Evolutionary conservation across 1,140 invertebrate species (phyloP).

Genomic region (Drosophila aff.): DNA sequence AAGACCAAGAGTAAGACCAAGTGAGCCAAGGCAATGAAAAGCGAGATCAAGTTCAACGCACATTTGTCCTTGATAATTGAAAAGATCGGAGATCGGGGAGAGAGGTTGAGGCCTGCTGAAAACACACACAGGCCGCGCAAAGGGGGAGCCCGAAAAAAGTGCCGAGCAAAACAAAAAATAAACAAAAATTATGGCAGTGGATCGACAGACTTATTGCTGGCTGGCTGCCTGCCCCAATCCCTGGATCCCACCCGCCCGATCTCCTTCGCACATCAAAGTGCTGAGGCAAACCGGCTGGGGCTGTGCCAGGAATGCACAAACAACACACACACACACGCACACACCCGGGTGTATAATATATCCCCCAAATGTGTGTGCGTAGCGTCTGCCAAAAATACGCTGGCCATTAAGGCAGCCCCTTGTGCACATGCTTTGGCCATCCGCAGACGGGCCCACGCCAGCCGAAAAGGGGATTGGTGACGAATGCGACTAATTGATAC

Average conservation of each 20-base stretch:
- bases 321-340: slow-evolving; percentile 32
- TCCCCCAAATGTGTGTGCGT: slow-evolving; percentile 73
- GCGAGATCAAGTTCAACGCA: slow-evolving; percentile 83
- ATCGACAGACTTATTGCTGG: slow-evolving; percentile 79
- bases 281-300: slow-evolving; percentile 63
- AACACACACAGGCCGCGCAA: slow-evolving; percentile 13
- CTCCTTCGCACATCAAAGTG: slow-evolving; percentile 40
- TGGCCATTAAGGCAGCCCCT: slow-evolving; percentile 66
- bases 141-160: slow-evolving; percentile 73
- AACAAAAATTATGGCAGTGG: slow-evolving; percentile 83
- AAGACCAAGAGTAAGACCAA: slow-evolving; percentile 14
- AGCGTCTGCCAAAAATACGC: slow-evolving; percentile 81
- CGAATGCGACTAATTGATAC: slow-evolving; percentile 6
- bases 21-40: slow-evolving; percentile 61
- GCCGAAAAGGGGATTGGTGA: slow-evolving; percentile 5
- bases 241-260: background rate
- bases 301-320: slow-evolving; percentile 33
- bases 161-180: slow-evolving; percentile 64
- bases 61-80: slow-evolving; percentile 83
- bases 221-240: slow-evolving; percentile 24
- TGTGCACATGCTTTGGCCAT: slow-evolving; percentile 25
- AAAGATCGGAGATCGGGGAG: slow-evolving; percentile 22
- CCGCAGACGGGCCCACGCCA: slow-evolving; percentile 48
- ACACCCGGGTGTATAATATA: slow-evolving; percentile 11
- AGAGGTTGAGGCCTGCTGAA: slow-evolving; percentile 6